phyloP scores from a whole-genome alignment of 2,113 vertebrate species.

The Macheiramphus alcinus region DNA sequence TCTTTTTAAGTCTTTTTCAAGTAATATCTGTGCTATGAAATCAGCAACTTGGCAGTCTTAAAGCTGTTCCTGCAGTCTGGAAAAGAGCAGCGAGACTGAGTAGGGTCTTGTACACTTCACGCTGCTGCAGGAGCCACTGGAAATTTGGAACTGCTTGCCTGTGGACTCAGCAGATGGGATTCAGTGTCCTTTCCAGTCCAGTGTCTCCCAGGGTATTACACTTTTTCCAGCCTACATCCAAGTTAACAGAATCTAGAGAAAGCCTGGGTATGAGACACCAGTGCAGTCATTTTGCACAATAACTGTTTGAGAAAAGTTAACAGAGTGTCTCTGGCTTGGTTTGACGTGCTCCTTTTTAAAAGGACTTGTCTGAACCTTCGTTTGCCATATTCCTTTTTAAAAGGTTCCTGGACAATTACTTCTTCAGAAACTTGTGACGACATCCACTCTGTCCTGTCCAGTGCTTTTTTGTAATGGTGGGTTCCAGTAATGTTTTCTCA shows the following conservation, averaged over 20 bases:
- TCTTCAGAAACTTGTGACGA: neutral
- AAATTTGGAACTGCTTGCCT: neutral
- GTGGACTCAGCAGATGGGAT: neutral
- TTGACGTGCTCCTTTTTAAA: neutral
- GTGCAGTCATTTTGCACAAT: neutral
- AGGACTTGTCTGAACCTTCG: neutral
- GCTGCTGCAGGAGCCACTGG: neutral
- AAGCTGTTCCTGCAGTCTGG: neutral
- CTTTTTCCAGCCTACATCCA: neutral
- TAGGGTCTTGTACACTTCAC: neutral
- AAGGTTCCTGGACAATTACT: neutral
- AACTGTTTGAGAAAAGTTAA: neutral
- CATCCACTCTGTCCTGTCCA: neutral
- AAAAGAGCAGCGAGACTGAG: neutral
- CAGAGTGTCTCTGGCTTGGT: neutral
- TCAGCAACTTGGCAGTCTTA: neutral
- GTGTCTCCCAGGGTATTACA: neutral
- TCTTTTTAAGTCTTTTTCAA: neutral
- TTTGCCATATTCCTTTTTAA: neutral
- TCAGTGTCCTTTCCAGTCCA: neutral
- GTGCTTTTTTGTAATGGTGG: neutral
- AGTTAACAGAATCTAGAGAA: neutral
- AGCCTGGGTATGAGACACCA: neutral
- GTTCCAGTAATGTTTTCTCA: neutral
- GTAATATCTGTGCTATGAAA: neutral